Base-by-base conservation (phyloP, 2,888 invertebrate species). In the Hedya salicella region DNA sequence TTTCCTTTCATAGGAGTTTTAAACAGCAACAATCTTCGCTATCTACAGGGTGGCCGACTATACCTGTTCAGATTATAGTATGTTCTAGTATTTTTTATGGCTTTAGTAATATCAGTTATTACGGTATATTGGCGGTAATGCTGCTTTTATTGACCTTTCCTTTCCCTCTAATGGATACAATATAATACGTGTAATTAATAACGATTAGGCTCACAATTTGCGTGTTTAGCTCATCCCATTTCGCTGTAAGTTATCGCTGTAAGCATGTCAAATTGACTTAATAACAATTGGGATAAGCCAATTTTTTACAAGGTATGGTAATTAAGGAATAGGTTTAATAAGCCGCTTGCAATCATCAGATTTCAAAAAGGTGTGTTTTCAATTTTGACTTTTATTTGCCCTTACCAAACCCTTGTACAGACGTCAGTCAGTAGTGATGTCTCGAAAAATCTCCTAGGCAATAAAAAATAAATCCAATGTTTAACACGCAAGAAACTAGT, bases 41-140 rank as follows among this genome's bases (percentile, higher is more conserved):
- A 62, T 50, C 56, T 36, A 44, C 40, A 25, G 17, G 64, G 64
- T 62, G 62, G 66, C 54, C 52, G n/a, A 39, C 60, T 40, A 36
- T 25, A 19, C 4, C 25, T 14, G 17, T 50, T 46, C 16, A 53
- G 32, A 54, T 32, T 61, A 54, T 16, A 46, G 40, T 50, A 16
- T 21, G 30, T 19, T 19, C 44, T 40, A 46, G 30, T 57, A 50
- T 44, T 57, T 59, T 65, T 52, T 52, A 44, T 62, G 42, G 30
- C 19, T 21, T 16, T 6, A 36, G 3, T 19, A 56, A 30, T 46
- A 40, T 9, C 44, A 39, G 16, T 46, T 54, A 60, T 54, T 48
- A 49, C 40, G 25, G 62, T 36, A 39, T 21, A 62, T 53, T 44
- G 36, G 36, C 46, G 32, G 57, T 46, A 57, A 57, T 46, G 32